Base-by-base conservation (phyloP, 2,797 vertebrate species). In the Lagodon rhomboides region DNA sequence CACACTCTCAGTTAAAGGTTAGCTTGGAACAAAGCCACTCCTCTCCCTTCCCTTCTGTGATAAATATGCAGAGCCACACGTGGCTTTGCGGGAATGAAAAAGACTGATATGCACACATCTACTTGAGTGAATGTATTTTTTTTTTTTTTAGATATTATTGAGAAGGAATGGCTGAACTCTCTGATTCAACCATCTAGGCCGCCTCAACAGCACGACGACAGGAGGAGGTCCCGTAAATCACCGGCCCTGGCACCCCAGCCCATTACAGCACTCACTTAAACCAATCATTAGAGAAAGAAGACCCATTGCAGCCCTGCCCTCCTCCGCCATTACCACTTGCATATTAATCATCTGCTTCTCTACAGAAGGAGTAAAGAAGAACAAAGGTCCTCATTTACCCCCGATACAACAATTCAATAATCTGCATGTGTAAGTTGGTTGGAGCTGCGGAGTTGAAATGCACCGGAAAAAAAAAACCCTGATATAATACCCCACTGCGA, bases 221-320 rank as follows among this genome's bases (percentile, higher is more conserved):
- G 72, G 77, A 85, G 76, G 74, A 86, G 77, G 60, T 65, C 62
- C 69, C 8, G 78, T 91, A 91, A 92, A 91, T 94, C 92, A 90
- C 64, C 30, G 18, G 63, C 65, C 66, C 25, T 66, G 77, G 80
- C 83, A 88, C 84, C 81, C 79, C 43, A 89, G 86, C 89, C 92
- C 91, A 94, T 95, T 94, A 92, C 84, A 88, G 89, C 88, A 87
- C 91, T 95, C 93, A 91, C 88, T 94, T 93, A 93, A 92, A 94
- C 82, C 92, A 93, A 92, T 95, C 92, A 91, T 93, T 93, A 93
- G 79, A 90, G 87, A 82, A 63, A 87, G 88, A 93, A 94, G 92
- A 92, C 73, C 90, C 85, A 92, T 80, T 82, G 89, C 84, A 84
- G 90, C 82, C 80, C 78, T 80, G 87, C 80, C 87, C 76, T 80